Evolutionary conservation across 2,113 vertebrate genomes (phyloP).

Genomic region (Mola mola): DNA sequence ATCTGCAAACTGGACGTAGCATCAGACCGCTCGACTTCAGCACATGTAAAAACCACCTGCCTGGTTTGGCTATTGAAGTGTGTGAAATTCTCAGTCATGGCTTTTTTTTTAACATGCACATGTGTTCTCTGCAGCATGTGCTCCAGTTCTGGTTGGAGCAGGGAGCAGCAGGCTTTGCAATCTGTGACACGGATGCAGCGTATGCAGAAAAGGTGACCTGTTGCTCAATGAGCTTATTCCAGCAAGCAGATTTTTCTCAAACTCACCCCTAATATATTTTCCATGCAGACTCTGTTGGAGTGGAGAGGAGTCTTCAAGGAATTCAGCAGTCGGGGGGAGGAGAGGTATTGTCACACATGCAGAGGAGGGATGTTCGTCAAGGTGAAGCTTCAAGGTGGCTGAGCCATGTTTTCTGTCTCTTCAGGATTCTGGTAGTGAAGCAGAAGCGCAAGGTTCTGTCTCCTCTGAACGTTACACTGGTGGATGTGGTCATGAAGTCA

Average conservation of each 20-base stretch:
- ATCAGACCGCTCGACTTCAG: constrained; percentile 9
- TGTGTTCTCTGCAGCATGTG: constrained; percentile 44
- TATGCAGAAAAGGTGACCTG: constrained; percentile 72
- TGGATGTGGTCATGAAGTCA: constrained; percentile 71
- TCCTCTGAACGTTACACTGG: constrained; percentile 65
- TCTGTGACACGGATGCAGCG: constrained; percentile 75
- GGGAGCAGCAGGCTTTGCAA: constrained; percentile 76
- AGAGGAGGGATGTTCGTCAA: not conserved
- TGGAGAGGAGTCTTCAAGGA: constrained; percentile 68
- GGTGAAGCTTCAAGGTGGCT: not conserved
- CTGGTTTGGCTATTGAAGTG: not conserved
- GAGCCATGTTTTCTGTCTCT: not conserved
- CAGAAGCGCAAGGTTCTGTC: constrained; percentile 43
- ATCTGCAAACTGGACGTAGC: constrained; percentile 62
- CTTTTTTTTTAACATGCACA: not conserved
- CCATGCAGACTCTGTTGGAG: constrained; percentile 67
- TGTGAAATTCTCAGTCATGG: not conserved
- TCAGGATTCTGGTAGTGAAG: constrained; percentile 78
- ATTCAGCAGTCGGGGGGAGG: constrained; percentile 61
- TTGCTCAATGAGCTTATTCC: not conserved
- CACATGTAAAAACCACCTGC: constrained; percentile 40
- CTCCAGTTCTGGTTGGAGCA: constrained; percentile 77
- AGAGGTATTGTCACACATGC: constrained; percentile 58
- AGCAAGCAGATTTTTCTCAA: not conserved
- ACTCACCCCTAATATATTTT: not conserved